These are phyloP conservation scores for Oryzaephilus surinamensis DNA, from an alignment of 1,140 invertebrate genomes.

Conservation along the genomic window DNA sequence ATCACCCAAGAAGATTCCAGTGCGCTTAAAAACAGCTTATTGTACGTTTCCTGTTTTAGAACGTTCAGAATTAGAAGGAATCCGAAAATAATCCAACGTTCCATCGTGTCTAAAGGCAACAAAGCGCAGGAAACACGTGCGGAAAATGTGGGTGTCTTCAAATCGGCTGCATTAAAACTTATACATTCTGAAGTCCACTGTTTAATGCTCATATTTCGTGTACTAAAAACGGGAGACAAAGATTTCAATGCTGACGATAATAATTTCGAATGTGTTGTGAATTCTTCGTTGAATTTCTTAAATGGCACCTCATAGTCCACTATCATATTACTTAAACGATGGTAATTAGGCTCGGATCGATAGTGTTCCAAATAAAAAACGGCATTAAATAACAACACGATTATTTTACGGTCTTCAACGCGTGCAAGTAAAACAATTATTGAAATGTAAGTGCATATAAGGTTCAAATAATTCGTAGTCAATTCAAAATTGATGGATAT, in stretches of 20 bases:
- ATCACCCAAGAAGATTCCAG: constrained; percentile 90
- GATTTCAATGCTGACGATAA: constrained; percentile 78
- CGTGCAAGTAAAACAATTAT: constrained; percentile 93
- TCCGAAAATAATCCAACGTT: constrained; percentile 95
- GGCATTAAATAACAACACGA: constrained; percentile 92
- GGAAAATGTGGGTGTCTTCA: constrained; percentile 87
- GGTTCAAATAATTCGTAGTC: constrained; percentile 90
- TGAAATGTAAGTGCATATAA: constrained; percentile 87
- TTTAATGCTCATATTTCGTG: constrained; percentile 86
- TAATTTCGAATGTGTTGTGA: constrained; percentile 86
- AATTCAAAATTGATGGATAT: constrained; percentile 94
- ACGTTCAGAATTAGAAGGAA: constrained; percentile 82
- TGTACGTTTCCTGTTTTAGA: constrained; percentile 66
- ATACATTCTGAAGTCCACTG: constrained; percentile 88
- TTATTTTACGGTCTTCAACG: constrained; percentile 95
- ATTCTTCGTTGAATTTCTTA: constrained; percentile 94
- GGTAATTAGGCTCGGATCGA: constrained; percentile 26
- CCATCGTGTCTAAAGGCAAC: constrained; percentile 87
- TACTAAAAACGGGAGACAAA: constrained; percentile 74
- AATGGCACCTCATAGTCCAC: constrained; percentile 94
- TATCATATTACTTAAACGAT: constrained; percentile 66
- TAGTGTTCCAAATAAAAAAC: constrained; percentile 93
- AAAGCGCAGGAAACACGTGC: constrained; percentile 89
- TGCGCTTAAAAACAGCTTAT: constrained; percentile 84
- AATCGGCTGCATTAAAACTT: constrained; percentile 79